These are phyloP conservation scores for Nomada fabriciana DNA, from an alignment of 2,888 invertebrate species.

Conservation along the genomic window DNA sequence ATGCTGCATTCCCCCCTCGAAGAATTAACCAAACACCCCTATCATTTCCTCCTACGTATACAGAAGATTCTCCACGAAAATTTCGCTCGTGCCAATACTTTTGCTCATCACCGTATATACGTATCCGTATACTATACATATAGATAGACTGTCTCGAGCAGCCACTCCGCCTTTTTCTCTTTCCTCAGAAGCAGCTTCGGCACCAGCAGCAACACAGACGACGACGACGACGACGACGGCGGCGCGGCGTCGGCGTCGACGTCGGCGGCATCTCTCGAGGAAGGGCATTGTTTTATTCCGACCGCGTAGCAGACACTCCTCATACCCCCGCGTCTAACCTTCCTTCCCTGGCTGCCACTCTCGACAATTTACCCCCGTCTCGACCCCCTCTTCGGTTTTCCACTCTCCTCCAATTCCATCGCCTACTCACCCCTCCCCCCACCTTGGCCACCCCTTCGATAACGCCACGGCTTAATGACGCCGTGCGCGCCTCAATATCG, in stretches of 20 bases:
- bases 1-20: no score
- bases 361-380: slow-evolving; percentile 81
- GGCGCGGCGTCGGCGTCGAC: slow-evolving; percentile 66
- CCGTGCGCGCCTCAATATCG: slow-evolving; percentile 76
- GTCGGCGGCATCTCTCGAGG: slow-evolving; percentile 80
- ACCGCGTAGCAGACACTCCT: slow-evolving; percentile 83
- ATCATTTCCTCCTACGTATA: no score
- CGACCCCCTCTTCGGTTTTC: slow-evolving; percentile 57
- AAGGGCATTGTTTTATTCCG: slow-evolving; percentile 83
- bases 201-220: slow-evolving; percentile 56
- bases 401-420: slow-evolving; percentile 51
- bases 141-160: slow-evolving; percentile 79
- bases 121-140: slow-evolving; percentile 33
- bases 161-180: slow-evolving; percentile 79
- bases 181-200: slow-evolving; percentile 62
- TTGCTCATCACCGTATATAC: not conserved
- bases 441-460: slow-evolving; percentile 63
- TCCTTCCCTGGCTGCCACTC: slow-evolving; percentile 77
- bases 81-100: no score
- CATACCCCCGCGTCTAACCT: slow-evolving; percentile 71
- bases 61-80: no score
- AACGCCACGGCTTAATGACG: slow-evolving; percentile 76
- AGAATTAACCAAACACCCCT: no score
- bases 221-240: slow-evolving; percentile 49
- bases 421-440: slow-evolving; percentile 22